Base-by-base conservation (phyloP, 2,888 invertebrate genomes). In the Leucophora obtusa region DNA sequence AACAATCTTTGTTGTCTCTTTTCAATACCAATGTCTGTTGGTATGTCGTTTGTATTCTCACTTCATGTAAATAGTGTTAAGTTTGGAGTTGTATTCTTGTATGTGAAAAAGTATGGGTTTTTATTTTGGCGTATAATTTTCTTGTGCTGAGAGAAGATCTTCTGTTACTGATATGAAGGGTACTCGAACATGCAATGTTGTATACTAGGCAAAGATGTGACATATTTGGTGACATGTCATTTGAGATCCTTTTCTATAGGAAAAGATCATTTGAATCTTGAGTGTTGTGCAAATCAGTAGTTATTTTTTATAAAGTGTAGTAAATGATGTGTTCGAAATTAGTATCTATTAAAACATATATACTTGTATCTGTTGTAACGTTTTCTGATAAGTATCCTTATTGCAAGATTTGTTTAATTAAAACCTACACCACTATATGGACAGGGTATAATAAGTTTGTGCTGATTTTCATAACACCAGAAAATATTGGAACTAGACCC, bases 81-180 rank as follows among this genome's bases (percentile, higher is more conserved):
- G 0, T 28, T 28, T 15, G 7, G 15, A 51, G 54, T 11, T 58
- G 8, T 35, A 59, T 21, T 58, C 7, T 28, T 56, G 56, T 72
- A 10, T 70, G 79, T 70, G 69, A 63, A 65, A 58, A 70, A 35
- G 10, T 69, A 63, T 38, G 18, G 3, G 21, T 58, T 28, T 33
- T 43, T 24, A n/a, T 24, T 50, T 38, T n/a, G 15, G 54, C 54
- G 33, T 21, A 75, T 60, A 24, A 3, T 47, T 38, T 38, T 60
- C 51, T 11, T 17, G 24, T 38, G 53, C 14, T 38, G 24, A 65
- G 24, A 47, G 35, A 69, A 79, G 79, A 79, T 79, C 56, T 58
- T 70, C 18, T 66, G 65, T 66, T 60, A 11, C 60, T 60, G 79
- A 79, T 79, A 79, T 74, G 65, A 79, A 66, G 74, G 53, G 35